Evolutionary conservation across 2,888 invertebrate species (phyloP), one percentile per base, ranked within the genome.

Genomic region (Eupeodes latifasciatus): DNA sequence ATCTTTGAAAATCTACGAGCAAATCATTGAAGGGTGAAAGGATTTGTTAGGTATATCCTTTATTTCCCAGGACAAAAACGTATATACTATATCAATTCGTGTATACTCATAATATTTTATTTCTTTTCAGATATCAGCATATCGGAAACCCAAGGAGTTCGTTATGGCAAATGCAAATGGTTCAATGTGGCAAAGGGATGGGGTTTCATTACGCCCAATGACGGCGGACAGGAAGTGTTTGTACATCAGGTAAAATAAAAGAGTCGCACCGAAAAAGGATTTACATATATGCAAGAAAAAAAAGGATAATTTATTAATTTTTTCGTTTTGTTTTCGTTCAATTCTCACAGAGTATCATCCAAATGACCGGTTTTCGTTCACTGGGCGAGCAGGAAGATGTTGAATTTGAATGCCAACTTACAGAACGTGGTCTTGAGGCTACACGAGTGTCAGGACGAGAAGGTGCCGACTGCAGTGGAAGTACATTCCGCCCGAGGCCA

Each of bases 151-250:
- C 91, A 91, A 89, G 92, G 96, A 91, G 94, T 95, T 91, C 95
- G 97, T 90, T 95, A 95, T 92, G 98, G 98, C 85, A 96, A 96
- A 93, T 98, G 98, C 95, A 98, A 98, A 95, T 98, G 98, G 98
- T 98, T 98, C 94, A 98, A 98, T 94, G 98, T 98, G 89, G 97
- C 97, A 91, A 98, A 98, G 94, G 98, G 98, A 87, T 98, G 98
- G 97, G 98, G 98, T 89, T 98, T 98, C 94, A 96, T 98, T 92
- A 97, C 97, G 89, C 98, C 98, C 64, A 96, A 97, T 91, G 98
- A 98, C 93, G 97, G 97, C 62, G 96, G 97, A 10, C 97, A 97
- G 93, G 98, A 98, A 93, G 97, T 98, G 88, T 98, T 98, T 93
- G 98, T 98, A 84, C 98, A 98, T 94, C 98, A 98, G 96, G 98